These are phyloP conservation scores for Rhyacichthys aspro DNA, from an alignment of 2,797 vertebrate genomes.

Conservation along the genomic window DNA sequence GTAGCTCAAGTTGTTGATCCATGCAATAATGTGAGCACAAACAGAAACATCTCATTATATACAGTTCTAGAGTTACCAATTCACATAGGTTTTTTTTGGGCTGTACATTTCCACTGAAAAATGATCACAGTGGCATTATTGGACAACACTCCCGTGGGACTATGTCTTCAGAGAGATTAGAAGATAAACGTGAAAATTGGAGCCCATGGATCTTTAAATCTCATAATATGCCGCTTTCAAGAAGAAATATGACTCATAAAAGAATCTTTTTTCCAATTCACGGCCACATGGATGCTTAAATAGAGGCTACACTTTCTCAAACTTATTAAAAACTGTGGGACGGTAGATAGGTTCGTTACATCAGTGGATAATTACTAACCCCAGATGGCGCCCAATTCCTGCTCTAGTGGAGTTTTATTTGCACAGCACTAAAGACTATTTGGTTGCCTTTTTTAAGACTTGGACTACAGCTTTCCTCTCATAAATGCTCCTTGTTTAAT, in stretches of 20 bases:
- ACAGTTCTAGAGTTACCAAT: too few relatives aligned
- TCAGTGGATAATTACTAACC: conserved; percentile 45
- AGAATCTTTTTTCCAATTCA: conserved; percentile 30
- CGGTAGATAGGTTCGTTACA: conserved; percentile 14
- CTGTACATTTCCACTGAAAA: too few relatives aligned
- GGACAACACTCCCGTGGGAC: not conserved
- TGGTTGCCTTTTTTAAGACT: conserved; percentile 19
- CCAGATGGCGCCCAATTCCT: conserved; percentile 29
- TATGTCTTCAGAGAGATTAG: conserved; percentile 20
- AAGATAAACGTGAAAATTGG: conserved; percentile 47
- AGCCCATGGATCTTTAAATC: conserved; percentile 45
- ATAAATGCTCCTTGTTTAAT: conserved; percentile 28
- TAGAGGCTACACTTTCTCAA: conserved; percentile 15
- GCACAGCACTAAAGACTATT: conserved; percentile 27
- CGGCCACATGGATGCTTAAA: conserved; percentile 23
- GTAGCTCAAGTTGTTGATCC: too few relatives aligned
- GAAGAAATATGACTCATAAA: conserved; percentile 43
- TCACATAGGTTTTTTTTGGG: too few relatives aligned
- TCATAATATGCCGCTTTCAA: conserved; percentile 41
- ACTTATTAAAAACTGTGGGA: conserved; percentile 40
- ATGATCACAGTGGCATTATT: not conserved
- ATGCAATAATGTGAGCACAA: too few relatives aligned
- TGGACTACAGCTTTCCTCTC: not conserved
- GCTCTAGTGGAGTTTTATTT: conserved; percentile 41
- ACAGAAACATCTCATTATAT: too few relatives aligned